Evolutionary conservation across 2,113 vertebrate genomes (phyloP).

Genomic region (Phalacrocorax pelagicus): DNA sequence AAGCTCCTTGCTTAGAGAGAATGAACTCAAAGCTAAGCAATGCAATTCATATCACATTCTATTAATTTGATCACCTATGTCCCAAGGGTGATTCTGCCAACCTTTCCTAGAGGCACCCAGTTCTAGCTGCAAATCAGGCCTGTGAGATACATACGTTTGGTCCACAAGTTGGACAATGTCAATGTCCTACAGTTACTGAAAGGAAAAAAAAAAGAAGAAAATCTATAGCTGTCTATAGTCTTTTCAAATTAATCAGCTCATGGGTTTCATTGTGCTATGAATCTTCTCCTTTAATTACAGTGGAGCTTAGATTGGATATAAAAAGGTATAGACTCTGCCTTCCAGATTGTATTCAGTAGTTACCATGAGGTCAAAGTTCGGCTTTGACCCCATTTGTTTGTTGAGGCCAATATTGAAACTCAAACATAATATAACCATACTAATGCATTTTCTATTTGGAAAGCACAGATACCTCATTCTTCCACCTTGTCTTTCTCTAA

Average conservation of each 20-base stretch:
- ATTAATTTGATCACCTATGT: neutral
- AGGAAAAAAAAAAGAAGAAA: neutral
- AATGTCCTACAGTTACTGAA: neutral
- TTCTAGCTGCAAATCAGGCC: neutral
- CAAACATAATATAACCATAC: neutral
- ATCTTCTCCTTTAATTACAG: neutral
- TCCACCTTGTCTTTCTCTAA: neutral
- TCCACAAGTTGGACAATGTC: neutral
- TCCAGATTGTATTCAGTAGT: neutral
- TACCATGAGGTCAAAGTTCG: neutral
- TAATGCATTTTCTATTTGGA: neutral
- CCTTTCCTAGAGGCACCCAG: neutral
- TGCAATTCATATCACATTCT: neutral
- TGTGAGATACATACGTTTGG: neutral
- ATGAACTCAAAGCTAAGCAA: neutral
- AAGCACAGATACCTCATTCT: neutral
- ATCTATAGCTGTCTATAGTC: neutral
- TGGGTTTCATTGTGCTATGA: neutral
- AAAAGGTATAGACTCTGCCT: neutral
- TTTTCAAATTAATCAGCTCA: neutral
- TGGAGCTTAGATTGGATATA: neutral
- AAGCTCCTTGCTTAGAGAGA: neutral
- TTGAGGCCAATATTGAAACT: neutral
- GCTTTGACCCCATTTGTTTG: neutral
- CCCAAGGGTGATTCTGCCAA: neutral